Evolutionary conservation across 2,797 vertebrate genomes (phyloP).

Genomic region (Hemitrygon akajei): DNA sequence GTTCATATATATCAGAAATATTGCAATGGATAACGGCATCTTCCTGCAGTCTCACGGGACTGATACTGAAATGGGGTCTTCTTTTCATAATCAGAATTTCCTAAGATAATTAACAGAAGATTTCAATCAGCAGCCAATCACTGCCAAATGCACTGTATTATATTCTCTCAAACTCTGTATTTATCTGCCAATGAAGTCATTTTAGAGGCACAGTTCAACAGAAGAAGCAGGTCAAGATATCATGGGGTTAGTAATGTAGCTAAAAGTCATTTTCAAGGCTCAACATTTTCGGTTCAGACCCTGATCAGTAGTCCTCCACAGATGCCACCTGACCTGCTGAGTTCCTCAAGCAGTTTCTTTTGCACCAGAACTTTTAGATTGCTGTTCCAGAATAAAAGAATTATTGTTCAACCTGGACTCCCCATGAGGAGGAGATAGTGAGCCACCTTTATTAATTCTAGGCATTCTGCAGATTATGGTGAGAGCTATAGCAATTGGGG

Average conservation of each 20-base stretch:
- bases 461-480: no score
- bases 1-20: no score
- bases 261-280: neutral
- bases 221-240: neutral
- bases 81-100: neutral
- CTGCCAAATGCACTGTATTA: neutral
- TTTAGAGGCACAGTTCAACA: neutral
- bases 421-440: no score
- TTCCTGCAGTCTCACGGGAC: neutral
- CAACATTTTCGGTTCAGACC: neutral
- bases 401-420: no score
- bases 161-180: neutral
- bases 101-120: neutral
- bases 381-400: no score
- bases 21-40: no score
- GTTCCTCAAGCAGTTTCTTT: no score
- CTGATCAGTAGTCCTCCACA: no score
- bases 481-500: no score
- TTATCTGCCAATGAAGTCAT: neutral
- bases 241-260: neutral
- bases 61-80: neutral
- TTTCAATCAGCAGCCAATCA: neutral
- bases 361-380: no score
- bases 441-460: no score
- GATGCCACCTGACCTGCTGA: no score